Evolutionary conservation across 1,140 invertebrate genomes (phyloP).

Genomic region (Drosophila simulans): DNA sequence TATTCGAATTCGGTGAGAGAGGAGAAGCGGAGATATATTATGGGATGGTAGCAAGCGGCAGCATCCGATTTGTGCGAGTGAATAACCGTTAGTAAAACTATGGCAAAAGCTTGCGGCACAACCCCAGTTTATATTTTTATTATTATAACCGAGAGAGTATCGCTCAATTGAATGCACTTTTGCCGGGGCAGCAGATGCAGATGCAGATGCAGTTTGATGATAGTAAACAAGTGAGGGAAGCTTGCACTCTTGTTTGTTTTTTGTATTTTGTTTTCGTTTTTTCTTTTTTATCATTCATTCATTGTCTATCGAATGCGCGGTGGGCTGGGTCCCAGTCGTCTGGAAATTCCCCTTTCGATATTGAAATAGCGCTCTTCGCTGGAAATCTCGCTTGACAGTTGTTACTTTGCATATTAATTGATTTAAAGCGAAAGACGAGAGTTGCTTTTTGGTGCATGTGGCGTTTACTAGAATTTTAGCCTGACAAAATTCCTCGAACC

Average conservation of each 20-base stretch:
- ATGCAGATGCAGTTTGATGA: neutral
- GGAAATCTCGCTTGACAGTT: slow-evolving; percentile 29
- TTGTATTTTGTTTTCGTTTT: neutral
- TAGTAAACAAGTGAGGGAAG: neutral
- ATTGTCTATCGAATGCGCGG: slow-evolving; percentile 17
- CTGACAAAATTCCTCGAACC: neutral
- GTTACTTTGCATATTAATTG: slow-evolving; percentile 13
- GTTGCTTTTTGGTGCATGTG: neutral
- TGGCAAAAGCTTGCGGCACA: slow-evolving; percentile 20
- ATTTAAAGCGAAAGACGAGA: slow-evolving; percentile 9
- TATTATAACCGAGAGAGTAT: slow-evolving; percentile 3
- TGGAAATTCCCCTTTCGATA: slow-evolving; percentile 23
- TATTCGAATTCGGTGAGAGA: slow-evolving; percentile 4
- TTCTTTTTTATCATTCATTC: slow-evolving; percentile 17
- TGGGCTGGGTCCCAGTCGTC: slow-evolving; percentile 7
- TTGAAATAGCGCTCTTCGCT: slow-evolving; percentile 21
- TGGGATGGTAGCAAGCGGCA: neutral
- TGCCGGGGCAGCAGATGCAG: slow-evolving; percentile 9
- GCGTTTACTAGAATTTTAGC: neutral
- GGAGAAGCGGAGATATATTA: slow-evolving; percentile 4
- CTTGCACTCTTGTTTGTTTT: slow-evolving; percentile 3
- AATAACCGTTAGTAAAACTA: slow-evolving; percentile 39
- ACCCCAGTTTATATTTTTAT: slow-evolving; percentile 28
- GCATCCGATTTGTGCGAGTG: slow-evolving; percentile 18
- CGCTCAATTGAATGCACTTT: slow-evolving; percentile 31